Percentiles rank a stretch among this genome's conserved stretches.
Evolutionary conservation across 2,113 vertebrate species (phyloP).

Genomic region (cat (Felis catus)): DNA sequence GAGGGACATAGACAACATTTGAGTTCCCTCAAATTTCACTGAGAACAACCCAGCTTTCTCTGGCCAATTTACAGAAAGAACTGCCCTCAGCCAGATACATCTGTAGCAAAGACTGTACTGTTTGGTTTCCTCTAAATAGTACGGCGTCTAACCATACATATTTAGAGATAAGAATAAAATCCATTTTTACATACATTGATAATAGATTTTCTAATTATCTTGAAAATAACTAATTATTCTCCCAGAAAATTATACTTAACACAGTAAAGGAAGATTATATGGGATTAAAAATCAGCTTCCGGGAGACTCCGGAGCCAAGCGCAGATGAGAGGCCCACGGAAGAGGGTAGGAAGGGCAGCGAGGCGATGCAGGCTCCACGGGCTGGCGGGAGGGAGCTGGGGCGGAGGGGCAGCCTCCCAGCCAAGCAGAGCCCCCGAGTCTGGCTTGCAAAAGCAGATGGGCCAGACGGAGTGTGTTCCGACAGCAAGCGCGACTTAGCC

Average conservation of each 20-base stretch:
- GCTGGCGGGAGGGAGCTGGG: too few relatives aligned
- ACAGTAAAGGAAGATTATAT: not conserved
- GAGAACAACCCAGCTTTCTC: slow-evolving; percentile 35
- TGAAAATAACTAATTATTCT: slow-evolving; percentile 40
- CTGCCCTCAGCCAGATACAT: not conserved
- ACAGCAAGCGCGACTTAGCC: too few relatives aligned
- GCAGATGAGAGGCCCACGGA: too few relatives aligned
- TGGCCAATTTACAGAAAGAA: slow-evolving; percentile 40
- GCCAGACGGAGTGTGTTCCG: too few relatives aligned
- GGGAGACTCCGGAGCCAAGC: too few relatives aligned
- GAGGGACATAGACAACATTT: not conserved
- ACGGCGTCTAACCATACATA: not conserved
- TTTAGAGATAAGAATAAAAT: slow-evolving; percentile 40
- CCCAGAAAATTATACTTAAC: slow-evolving; percentile 20
- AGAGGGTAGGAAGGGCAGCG: too few relatives aligned
- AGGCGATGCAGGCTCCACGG: too few relatives aligned
- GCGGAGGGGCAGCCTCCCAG: too few relatives aligned
- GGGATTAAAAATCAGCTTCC: slow-evolving; percentile 5
- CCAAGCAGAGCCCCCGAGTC: too few relatives aligned
- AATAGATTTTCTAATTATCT: slow-evolving; percentile 41
- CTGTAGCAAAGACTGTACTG: not conserved
- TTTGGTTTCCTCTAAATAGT: not conserved
- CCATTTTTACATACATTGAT: not conserved
- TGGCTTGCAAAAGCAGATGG: too few relatives aligned
- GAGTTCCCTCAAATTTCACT: slow-evolving; percentile 29